Percentiles rank a stretch among this genome's conserved stretches.
These are phyloP conservation scores for Hassar affinis DNA, from an alignment of 2,113 vertebrate species.

Conservation along the genomic window DNA sequence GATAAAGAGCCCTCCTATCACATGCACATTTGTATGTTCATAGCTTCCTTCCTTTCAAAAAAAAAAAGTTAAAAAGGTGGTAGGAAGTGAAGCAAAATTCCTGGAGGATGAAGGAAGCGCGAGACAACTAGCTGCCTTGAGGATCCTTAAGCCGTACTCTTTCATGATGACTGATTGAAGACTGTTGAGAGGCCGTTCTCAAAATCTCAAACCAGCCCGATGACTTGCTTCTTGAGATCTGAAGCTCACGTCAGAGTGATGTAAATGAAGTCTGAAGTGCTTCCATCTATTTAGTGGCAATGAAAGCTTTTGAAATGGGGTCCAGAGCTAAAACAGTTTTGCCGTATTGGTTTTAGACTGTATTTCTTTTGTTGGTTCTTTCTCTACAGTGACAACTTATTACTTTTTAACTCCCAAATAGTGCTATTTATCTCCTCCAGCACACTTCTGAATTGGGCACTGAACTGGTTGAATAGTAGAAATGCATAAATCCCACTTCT, in stretches of 20 bases:
- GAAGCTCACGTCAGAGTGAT: constrained; percentile 78
- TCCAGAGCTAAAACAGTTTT: constrained; percentile 47
- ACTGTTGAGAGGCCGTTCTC: constrained; percentile 66
- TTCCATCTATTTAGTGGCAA: constrained; percentile 74
- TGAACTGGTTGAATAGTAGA: background rate
- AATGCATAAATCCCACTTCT: background rate
- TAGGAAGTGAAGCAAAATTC: constrained; percentile 71
- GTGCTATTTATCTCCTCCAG: background rate
- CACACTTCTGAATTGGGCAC: background rate
- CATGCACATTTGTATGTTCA: constrained; percentile 53
- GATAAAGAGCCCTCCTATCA: constrained; percentile 46
- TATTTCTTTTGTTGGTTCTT: constrained; percentile 39
- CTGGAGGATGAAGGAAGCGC: constrained; percentile 74
- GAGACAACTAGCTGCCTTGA: constrained; percentile 76
- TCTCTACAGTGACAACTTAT: background rate
- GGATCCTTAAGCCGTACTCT: constrained; percentile 76
- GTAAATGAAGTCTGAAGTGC: constrained; percentile 80
- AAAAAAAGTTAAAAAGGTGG: constrained; percentile 72
- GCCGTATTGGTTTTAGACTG: constrained; percentile 58
- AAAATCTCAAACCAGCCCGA: constrained; percentile 68
- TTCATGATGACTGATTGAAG: constrained; percentile 80
- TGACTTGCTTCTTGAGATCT: constrained; percentile 68
- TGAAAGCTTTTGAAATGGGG: constrained; percentile 68
- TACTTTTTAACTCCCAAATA: background rate
- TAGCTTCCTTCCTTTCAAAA: constrained; percentile 59